Evolutionary conservation across 1,140 invertebrate genomes (phyloP), one percentile per base, ranked within the genome.

Genomic region (Lepidurus packardi): DNA sequence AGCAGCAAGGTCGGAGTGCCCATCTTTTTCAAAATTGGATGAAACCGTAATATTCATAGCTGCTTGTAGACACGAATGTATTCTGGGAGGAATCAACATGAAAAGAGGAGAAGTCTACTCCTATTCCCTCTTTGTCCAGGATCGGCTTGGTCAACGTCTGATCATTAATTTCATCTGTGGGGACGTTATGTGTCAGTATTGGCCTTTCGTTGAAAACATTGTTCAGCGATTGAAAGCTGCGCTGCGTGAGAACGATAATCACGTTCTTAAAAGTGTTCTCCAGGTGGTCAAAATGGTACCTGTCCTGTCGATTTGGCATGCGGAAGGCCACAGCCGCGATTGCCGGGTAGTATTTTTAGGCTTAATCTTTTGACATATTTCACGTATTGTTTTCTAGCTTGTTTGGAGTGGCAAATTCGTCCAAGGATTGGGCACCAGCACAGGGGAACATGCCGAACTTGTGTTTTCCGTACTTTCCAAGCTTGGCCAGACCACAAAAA

Each of bases 371-470:
- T 47, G 45, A 47, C 16, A 47, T 47, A 47, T 11, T 47, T 11
- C 10, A 11, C 16, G 2, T 16, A 47, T 47, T 47, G 10, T 47
- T 11, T 47, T 47, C 16, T 16, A 47, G 45, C 45, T 47, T 47
- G 45, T 47, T 47, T 47, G 45, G 45, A 47, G 45, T 47, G 45
- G 45, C 45, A 47, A 47, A 47, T 47, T 47, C 16, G 45, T 47
- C 45, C 45, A 47, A 47, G 45, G 45, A 47, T 16, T 47, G 34
- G 34, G 34, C 34, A 34, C 1, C 34, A 34, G 34, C 34, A 34
- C 34, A 34, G 34, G 34, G 34, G 34, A 34, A 34, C 34, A 34
- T 34, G 34, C 34, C 34, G 34, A 34, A 34, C 34, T 34, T 34
- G 34, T 34, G 34, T 34, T 34, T 34, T 34, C 34, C 34, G 34